A percentile compares a stretch with the other conserved stretches of the same genome.
Conservation (phyloP, 2,888 invertebrate species). For the Nasonia oneida region DNA sequence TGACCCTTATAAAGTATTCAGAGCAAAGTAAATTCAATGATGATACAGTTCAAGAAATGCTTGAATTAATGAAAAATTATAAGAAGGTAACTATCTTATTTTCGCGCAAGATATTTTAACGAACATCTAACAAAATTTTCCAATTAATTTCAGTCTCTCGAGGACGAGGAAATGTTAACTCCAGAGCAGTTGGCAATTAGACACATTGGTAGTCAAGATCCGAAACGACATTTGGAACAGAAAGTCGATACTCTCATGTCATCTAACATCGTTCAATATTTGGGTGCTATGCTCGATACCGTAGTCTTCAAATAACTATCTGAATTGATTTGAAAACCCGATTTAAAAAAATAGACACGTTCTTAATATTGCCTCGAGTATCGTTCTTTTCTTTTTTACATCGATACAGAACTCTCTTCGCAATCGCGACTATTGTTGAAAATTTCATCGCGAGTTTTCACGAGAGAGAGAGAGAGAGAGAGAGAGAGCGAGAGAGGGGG, state of each 20-base stretch:
- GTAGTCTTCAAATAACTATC: constrained; percentile 90
- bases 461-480: no score
- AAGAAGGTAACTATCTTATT: constrained; percentile 84
- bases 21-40: constrained; percentile 97
- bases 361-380: constrained; percentile 65
- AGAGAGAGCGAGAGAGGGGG: no score
- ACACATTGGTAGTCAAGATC: constrained; percentile 99
- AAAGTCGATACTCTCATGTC: constrained; percentile 98
- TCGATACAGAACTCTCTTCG: no score
- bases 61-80: constrained; percentile 98
- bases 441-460: no score
- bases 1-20: constrained; percentile 93
- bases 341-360: constrained; percentile 68
- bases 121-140: constrained; percentile 27
- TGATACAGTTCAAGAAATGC: constrained; percentile 96
- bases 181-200: constrained; percentile 99
- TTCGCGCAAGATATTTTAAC: neutral
- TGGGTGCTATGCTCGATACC: constrained; percentile 97
- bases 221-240: constrained; percentile 99
- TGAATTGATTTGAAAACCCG: constrained; percentile 53
- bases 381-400: constrained; percentile 42
- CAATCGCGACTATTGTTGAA: no score
- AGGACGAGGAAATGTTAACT: constrained; percentile 99
- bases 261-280: constrained; percentile 97
- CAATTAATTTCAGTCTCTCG: constrained; percentile 85